phyloP scores from a whole-genome alignment of 2,113 vertebrate species.

The Toxotes chatareus region DNA sequence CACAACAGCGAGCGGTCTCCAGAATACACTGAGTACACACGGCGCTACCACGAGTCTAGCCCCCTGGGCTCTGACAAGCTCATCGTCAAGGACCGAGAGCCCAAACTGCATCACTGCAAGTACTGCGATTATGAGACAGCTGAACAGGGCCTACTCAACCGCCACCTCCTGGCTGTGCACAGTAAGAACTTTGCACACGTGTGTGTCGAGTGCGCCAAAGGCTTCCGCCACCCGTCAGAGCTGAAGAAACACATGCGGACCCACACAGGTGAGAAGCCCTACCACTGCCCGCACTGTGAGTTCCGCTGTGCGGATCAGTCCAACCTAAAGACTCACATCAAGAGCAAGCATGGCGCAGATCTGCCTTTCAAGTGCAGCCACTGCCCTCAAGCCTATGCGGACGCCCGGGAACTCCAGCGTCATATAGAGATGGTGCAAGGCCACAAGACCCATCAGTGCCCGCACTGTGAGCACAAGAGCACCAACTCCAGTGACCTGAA shows the following conservation, averaged over 20 bases:
- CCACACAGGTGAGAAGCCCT: slow-evolving; percentile 99
- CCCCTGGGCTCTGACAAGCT: slow-evolving; percentile 97
- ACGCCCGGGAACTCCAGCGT: slow-evolving; percentile 93
- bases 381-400: slow-evolving; percentile 95
- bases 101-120: slow-evolving; percentile 97
- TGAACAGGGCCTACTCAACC: slow-evolving; percentile 97
- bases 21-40: slow-evolving; percentile 94
- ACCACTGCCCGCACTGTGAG: slow-evolving; percentile 95
- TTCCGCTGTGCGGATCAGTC: slow-evolving; percentile 98
- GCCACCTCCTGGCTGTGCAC: slow-evolving; percentile 96
- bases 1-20: slow-evolving; percentile 79
- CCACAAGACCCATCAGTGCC: slow-evolving; percentile 98
- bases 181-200: slow-evolving; percentile 98
- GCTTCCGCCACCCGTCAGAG: slow-evolving; percentile 98
- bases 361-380: slow-evolving; percentile 97
- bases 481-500: slow-evolving; percentile 99
- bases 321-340: slow-evolving; percentile 99
- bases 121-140: slow-evolving; percentile 98
- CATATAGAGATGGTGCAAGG: slow-evolving; percentile 96
- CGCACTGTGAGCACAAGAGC: slow-evolving; percentile 99
- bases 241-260: slow-evolving; percentile 99
- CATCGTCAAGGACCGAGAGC: slow-evolving; percentile 95
- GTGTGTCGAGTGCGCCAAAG: slow-evolving; percentile 98
- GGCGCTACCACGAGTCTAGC: slow-evolving; percentile 96
- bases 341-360: slow-evolving; percentile 95